A percentile compares a stretch with the other conserved stretches of the same genome.
These are phyloP conservation scores for Chirona hameri DNA, from an alignment of 2,888 invertebrate genomes.

Conservation along the genomic window DNA sequence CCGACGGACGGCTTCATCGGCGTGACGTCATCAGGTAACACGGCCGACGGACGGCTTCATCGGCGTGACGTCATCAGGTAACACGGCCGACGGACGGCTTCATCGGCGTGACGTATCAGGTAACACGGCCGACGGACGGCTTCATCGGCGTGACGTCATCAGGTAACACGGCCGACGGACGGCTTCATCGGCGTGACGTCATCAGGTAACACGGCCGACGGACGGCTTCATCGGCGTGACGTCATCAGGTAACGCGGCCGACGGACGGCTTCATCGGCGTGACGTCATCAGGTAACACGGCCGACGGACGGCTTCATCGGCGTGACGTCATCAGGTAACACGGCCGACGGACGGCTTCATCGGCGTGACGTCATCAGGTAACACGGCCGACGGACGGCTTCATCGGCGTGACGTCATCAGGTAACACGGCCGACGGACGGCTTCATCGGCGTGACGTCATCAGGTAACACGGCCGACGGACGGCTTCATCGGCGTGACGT, in stretches of 20 bases:
- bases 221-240: slow-evolving; percentile 8
- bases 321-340: no score
- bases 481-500: slow-evolving; percentile 1
- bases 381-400: slow-evolving; percentile 2
- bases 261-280: not conserved
- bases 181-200: slow-evolving; percentile 6
- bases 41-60: slow-evolving; percentile 5
- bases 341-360: slow-evolving; percentile 5
- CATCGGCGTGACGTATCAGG: not conserved
- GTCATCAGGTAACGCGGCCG: no score
- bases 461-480: not conserved
- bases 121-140: not conserved
- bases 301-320: slow-evolving; percentile 5
- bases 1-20: slow-evolving; percentile 5
- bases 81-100: slow-evolving; percentile 2
- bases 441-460: slow-evolving; percentile 2
- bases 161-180: not conserved
- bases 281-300: no score
- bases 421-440: slow-evolving; percentile 1
- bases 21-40: no score
- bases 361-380: not conserved
- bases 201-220: no score
- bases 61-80: not conserved
- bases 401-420: slow-evolving; percentile 1
- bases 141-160: slow-evolving; percentile 6